Percentiles rank a stretch among this genome's conserved stretches.
These are phyloP conservation scores for Clinocottus analis DNA, from an alignment of 2,113 vertebrate genomes.

Conservation along the genomic window DNA sequence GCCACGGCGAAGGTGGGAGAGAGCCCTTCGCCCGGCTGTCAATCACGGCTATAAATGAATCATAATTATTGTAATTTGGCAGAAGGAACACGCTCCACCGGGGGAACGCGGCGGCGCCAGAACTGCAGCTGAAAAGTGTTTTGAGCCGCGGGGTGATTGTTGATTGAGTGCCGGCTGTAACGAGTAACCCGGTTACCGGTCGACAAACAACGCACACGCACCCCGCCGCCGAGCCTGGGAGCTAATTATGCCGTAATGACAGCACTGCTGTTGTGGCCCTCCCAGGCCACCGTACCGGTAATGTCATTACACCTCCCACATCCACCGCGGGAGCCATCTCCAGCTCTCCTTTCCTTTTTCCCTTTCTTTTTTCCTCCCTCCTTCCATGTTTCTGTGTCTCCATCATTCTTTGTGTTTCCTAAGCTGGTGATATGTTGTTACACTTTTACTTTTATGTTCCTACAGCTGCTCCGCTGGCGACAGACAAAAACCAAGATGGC, in stretches of 20 bases:
- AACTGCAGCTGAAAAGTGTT: conserved; percentile 59
- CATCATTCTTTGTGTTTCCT: not conserved
- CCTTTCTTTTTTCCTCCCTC: not conserved
- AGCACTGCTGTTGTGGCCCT: conserved; percentile 63
- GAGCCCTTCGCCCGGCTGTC: conserved; percentile 42
- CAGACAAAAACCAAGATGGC: too few relatives aligned
- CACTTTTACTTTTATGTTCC: not conserved
- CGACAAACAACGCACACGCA: conserved; percentile 60
- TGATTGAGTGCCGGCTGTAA: conserved; percentile 66
- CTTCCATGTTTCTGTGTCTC: not conserved
- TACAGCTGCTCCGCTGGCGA: not conserved
- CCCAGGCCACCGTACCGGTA: conserved; percentile 63
- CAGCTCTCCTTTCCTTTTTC: not conserved
- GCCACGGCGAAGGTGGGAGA: too few relatives aligned
- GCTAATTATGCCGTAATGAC: conserved; percentile 72
- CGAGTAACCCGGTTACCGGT: conserved; percentile 60
- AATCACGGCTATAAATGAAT: conserved; percentile 75
- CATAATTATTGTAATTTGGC: conserved; percentile 77
- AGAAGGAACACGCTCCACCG: conserved; percentile 49
- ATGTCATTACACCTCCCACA: conserved; percentile 65
- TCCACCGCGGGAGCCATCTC: conserved; percentile 13
- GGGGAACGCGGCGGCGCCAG: conserved; percentile 26
- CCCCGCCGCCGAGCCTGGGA: conserved; percentile 47
- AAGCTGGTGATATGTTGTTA: not conserved
- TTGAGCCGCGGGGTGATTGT: conserved; percentile 54